Conservation (phyloP, 2,113 vertebrate species). For the Lophotis ruficrista region DNA sequence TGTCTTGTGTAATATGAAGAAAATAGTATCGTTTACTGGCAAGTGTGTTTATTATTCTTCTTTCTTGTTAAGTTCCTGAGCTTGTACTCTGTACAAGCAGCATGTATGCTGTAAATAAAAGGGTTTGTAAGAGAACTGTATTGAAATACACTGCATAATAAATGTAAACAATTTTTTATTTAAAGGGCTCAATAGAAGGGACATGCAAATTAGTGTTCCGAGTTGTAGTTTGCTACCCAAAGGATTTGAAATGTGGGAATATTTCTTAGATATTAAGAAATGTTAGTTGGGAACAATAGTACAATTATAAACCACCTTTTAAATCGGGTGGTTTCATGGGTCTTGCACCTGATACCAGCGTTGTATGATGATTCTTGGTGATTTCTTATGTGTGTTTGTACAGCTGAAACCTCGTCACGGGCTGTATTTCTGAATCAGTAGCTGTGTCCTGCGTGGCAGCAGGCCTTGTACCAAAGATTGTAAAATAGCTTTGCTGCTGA, state of each 20-base stretch:
- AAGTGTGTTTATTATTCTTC: not conserved
- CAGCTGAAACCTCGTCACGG: not conserved
- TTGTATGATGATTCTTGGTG: not conserved
- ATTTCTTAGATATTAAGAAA: not conserved
- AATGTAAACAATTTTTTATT: not conserved
- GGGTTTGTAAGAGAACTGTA: not conserved
- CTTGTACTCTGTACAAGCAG: not conserved
- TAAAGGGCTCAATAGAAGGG: not conserved
- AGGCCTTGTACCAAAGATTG: not conserved
- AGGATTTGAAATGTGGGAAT: not conserved
- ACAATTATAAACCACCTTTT: not conserved
- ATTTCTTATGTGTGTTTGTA: not conserved
- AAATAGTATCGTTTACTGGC: not conserved
- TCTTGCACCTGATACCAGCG: not conserved
- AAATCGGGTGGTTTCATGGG: rapidly evolving
- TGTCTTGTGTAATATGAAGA: not conserved
- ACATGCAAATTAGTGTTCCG: not conserved
- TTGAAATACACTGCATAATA: not conserved
- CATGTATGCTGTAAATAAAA: not conserved
- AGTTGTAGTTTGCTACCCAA: not conserved
- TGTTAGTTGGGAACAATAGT: not conserved
- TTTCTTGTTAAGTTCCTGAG: not conserved
- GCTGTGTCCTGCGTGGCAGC: not conserved
- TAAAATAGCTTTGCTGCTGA: not conserved
- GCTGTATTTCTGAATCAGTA: not conserved